Base-by-base conservation (phyloP, 2,888 invertebrate genomes). In the Tipula confusa region DNA sequence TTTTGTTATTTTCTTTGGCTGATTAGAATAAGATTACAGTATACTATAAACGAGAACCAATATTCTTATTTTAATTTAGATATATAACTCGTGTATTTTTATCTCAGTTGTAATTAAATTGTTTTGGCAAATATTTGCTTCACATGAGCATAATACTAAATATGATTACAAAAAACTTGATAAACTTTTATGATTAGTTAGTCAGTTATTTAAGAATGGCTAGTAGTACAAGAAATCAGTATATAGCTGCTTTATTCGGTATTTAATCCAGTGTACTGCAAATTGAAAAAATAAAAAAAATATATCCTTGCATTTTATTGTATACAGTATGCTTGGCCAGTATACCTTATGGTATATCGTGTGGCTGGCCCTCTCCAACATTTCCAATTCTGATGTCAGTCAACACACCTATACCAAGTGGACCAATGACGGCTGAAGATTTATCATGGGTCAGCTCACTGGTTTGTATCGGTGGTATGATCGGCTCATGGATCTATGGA, bases 281-380 rank as follows among this genome's bases (percentile, higher is more conserved):
- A 9, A 64, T 2, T 43, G 13, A 11, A 24, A 7, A 24, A 64
- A n/a, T n/a, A 33, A 6, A 6, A 33, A 33, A 33, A 33, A 43
- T 6, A n/a, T n/a, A 64, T 24, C 13, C 0, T 24, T 64, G n/a
- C 24, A 64, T 43, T 43, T 11, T 43, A 18, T 6, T 48, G 1
- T 6, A 11, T 11, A 64, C 24, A 64, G 80, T 80, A 7, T 5
- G 29, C 9, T 9, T 80, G 0, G 29, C 11, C 6, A 80, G 9
- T 18, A 4, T 80, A 0, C 9, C 31, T 29, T 29, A 83, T 81
- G 84, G 84, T 31, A 83, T 80, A 15, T 28, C 83, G 4, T 29
- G 79, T 38, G 84, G 84, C 64, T 85, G 85, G 85, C 15, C 81
- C 13, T 84, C 84, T 4, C 84, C 84, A 33, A 83, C 80, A 13